Evolutionary conservation across 1,140 invertebrate species (phyloP).

Genomic region (Ostrea denselamellosa): DNA sequence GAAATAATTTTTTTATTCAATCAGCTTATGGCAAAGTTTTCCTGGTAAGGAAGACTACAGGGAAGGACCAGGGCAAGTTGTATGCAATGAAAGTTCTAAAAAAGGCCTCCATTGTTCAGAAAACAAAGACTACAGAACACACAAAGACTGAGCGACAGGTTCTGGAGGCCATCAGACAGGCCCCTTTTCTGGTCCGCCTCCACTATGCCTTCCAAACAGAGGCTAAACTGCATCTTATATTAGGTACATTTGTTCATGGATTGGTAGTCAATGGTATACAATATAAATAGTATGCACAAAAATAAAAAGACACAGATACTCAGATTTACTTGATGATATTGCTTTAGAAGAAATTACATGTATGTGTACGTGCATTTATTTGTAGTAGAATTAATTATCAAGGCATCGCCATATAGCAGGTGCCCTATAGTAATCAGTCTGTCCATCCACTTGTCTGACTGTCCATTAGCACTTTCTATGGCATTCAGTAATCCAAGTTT

Average conservation of each 20-base stretch:
- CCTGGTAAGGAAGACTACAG: slow-evolving; percentile 92
- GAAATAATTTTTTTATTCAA: background rate
- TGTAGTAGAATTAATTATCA: too few species aligned
- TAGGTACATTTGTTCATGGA: slow-evolving; percentile 77
- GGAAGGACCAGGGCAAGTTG: slow-evolving; percentile 94
- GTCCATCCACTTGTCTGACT: too few species aligned
- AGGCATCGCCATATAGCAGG: too few species aligned
- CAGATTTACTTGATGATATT: too few species aligned
- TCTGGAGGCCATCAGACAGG: slow-evolving; percentile 97
- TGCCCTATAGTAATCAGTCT: too few species aligned
- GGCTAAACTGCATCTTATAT: slow-evolving; percentile 98
- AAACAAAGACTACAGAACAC: slow-evolving; percentile 79
- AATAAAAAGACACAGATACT: too few species aligned
- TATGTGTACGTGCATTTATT: too few species aligned
- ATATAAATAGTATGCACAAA: too few species aligned
- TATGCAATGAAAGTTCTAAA: slow-evolving; percentile 99
- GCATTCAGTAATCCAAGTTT: too few species aligned
- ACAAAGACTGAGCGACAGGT: slow-evolving; percentile 95
- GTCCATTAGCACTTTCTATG: too few species aligned
- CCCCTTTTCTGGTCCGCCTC: slow-evolving; percentile 95
- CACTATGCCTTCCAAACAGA: slow-evolving; percentile 99
- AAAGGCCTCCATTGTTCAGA: slow-evolving; percentile 89
- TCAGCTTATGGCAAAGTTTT: slow-evolving; percentile 86
- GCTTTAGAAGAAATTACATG: too few species aligned
- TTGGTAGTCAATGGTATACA: too few species aligned